Conservation (phyloP, 2,113 vertebrate species). For the Hydropotes inermis region DNA sequence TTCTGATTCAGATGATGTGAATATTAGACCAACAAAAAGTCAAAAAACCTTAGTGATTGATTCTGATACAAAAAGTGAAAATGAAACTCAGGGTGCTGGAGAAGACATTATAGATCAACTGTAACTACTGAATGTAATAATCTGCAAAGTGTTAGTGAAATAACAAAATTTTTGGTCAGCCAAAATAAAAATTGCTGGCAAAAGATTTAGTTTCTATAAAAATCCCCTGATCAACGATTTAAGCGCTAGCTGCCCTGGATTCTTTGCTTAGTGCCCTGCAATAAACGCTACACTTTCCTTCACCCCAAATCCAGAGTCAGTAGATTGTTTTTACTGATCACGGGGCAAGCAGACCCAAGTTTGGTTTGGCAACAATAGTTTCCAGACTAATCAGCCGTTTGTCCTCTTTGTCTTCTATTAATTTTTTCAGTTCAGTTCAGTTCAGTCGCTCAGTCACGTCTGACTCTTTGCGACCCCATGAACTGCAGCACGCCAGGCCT, state of each 20-base stretch:
- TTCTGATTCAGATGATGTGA: not conserved
- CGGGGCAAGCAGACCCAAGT: not conserved
- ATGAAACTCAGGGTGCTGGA: not conserved
- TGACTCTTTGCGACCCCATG: not conserved
- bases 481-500: not conserved
- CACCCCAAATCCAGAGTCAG: not conserved
- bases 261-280: not conserved
- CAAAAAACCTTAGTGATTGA: not conserved
- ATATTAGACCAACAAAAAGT: not conserved
- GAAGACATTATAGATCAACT: not conserved
- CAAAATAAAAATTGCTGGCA: not conserved
- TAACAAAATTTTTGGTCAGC: not conserved
- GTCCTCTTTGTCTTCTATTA: not conserved
- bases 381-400: not conserved
- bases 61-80: not conserved
- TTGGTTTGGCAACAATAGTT: not conserved
- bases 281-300: accelerated
- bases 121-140: not conserved
- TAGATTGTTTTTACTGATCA: not conserved
- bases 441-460: not conserved
- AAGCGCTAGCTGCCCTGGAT: not conserved
- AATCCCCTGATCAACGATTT: not conserved
- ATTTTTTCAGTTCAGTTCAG: not conserved
- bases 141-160: not conserved
- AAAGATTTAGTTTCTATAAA: not conserved